Evolutionary conservation across 2,113 vertebrate species (phyloP).

Genomic region (Hyperopisus bebe): DNA sequence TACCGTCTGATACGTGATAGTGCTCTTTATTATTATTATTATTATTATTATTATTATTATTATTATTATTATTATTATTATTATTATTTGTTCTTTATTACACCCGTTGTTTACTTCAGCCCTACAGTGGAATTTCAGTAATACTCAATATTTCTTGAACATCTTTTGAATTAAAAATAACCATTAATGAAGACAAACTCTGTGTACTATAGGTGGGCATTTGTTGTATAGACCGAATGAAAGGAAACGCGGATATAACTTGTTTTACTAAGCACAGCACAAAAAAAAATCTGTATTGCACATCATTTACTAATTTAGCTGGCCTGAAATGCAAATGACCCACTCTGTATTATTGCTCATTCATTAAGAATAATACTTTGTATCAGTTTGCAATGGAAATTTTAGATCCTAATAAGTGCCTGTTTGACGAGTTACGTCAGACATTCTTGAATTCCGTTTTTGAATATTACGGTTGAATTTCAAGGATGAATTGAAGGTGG

Average conservation of each 20-base stretch:
- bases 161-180: neutral
- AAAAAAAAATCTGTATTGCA: neutral
- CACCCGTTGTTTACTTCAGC: neutral
- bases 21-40: neutral
- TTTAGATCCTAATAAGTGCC: neutral
- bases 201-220: neutral
- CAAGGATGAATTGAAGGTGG: neutral
- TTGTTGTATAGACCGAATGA: neutral
- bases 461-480: neutral
- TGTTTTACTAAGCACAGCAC: neutral
- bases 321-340: neutral
- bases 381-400: neutral
- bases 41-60: neutral
- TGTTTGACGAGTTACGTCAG: neutral
- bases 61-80: neutral
- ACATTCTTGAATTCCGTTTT: neutral
- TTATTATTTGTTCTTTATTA: neutral
- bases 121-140: neutral
- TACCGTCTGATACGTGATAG: neutral
- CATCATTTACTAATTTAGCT: neutral
- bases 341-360: neutral
- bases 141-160: neutral
- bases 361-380: neutral
- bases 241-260: neutral
- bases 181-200: neutral